phyloP scores from a whole-genome alignment of 2,113 vertebrate species.

The Varanus komodoensis region DNA sequence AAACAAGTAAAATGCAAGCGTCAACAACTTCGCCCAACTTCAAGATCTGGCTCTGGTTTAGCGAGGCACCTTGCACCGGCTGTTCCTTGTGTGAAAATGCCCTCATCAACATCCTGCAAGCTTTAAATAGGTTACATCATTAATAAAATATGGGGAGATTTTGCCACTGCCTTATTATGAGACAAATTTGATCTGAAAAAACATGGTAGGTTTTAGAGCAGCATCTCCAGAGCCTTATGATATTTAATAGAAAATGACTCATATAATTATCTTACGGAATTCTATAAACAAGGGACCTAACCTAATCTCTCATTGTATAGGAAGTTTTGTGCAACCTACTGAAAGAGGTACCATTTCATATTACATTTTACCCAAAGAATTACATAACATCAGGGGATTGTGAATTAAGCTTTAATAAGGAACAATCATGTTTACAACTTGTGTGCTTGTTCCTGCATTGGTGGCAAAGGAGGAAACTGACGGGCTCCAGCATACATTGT shows the following conservation, averaged over 20 bases:
- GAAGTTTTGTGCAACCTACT: background rate
- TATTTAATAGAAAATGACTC: conserved; percentile 30
- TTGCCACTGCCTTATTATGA: background rate
- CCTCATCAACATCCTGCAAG: background rate
- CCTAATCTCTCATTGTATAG: background rate
- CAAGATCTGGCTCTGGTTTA: background rate
- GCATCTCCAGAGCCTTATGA: conserved; percentile 1
- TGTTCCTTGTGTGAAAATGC: background rate
- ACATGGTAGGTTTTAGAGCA: background rate
- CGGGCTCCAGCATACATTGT: background rate
- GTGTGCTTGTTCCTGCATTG: background rate
- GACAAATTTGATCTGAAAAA: conserved; percentile 25
- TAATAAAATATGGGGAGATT: background rate
- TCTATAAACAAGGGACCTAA: conserved; percentile 26
- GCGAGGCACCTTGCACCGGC: background rate
- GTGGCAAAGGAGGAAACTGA: background rate
- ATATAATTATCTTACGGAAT: conserved; percentile 13
- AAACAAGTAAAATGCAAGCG: background rate
- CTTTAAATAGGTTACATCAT: conserved; percentile 16
- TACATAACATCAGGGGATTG: background rate
- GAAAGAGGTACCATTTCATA: background rate
- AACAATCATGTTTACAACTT: background rate
- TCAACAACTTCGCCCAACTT: background rate
- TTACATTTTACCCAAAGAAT: conserved; percentile 13
- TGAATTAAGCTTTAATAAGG: background rate